A percentile compares a stretch with the other conserved stretches of the same genome.
These are phyloP conservation scores for Cheilosia vernalis DNA, from an alignment of 2,888 invertebrate species.

Conservation along the genomic window DNA sequence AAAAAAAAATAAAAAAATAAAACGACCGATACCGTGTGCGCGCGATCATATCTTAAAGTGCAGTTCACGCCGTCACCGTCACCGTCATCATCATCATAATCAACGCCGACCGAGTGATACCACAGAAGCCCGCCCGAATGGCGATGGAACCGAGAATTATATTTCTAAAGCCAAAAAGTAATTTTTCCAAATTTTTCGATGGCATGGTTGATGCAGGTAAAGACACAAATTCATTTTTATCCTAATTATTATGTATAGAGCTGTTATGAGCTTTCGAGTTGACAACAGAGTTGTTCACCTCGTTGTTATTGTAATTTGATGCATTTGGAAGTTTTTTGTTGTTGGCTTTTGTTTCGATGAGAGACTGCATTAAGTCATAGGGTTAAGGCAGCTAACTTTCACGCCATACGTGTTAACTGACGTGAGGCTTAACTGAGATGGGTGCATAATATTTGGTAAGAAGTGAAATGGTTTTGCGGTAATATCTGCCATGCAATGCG, in stretches of 20 bases:
- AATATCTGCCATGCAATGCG: conserved; percentile 2
- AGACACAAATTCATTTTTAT: conserved; percentile 14
- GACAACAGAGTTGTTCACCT: conserved; percentile 23
- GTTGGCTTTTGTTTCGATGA: conserved; percentile 21
- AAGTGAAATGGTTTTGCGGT: not conserved
- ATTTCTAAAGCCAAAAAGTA: conserved; percentile 70
- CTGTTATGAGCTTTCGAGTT: conserved; percentile 6
- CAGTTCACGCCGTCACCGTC: conserved; percentile 22
- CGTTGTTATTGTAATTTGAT: conserved; percentile 29
- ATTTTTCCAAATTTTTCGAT: conserved; percentile 74
- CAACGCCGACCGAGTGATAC: conserved; percentile 21
- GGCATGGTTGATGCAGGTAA: conserved; percentile 70
- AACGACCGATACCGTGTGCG: conserved; percentile 33
- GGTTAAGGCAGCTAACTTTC: conserved; percentile 38
- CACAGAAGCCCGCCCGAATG: conserved; percentile 52
- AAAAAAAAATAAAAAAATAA: conserved; percentile 17
- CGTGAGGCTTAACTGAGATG: not conserved
- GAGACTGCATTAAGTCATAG: conserved; percentile 32
- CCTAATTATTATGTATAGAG: not conserved
- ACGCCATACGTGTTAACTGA: conserved; percentile 44
- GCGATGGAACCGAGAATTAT: conserved; percentile 74
- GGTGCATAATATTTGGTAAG: not conserved
- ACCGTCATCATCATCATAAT: conserved; percentile 36
- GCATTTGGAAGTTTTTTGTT: conserved; percentile 18
- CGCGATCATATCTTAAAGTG: conserved; percentile 45